Evolutionary conservation across 2,797 vertebrate genomes (phyloP).

Genomic region (Podarcis lilfordi): DNA sequence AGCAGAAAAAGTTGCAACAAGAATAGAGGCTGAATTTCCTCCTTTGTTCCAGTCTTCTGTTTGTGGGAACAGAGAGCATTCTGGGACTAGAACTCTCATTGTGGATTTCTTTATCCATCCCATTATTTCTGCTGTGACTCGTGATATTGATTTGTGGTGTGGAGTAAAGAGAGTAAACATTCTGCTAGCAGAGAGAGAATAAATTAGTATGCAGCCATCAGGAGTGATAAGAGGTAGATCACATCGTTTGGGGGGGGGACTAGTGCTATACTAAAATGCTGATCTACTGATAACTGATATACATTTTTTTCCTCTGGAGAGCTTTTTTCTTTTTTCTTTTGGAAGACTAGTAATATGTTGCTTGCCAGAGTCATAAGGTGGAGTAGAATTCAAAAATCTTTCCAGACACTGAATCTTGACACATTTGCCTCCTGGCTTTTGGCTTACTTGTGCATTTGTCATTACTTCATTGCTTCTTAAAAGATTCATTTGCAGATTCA

Average conservation of each 20-base stretch:
- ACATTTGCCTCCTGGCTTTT: not conserved
- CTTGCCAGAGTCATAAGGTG: constrained; percentile 4
- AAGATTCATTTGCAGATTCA: not conserved
- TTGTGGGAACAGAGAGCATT: not conserved
- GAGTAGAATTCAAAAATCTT: not conserved
- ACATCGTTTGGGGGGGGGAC: not conserved
- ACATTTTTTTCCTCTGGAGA: not conserved
- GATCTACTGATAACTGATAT: not conserved
- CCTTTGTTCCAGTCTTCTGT: not conserved
- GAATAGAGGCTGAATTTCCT: too few species aligned
- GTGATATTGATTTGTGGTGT: not conserved
- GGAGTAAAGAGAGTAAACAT: not conserved
- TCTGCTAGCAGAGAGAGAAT: not conserved
- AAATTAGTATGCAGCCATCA: not conserved
- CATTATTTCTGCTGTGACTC: not conserved
- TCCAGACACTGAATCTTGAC: constrained; percentile 8
- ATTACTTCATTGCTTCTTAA: constrained; percentile 3
- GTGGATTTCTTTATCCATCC: not conserved
- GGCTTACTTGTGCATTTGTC: not conserved
- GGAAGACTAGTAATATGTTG: not conserved
- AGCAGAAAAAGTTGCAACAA: too few species aligned
- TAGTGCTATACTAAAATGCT: not conserved
- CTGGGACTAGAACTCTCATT: not conserved
- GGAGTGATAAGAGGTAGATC: not conserved
- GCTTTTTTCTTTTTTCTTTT: not conserved